Evolutionary conservation across 2,797 vertebrate species (phyloP), one percentile per base, ranked within the genome.

Genomic region (Enteromius anoplus): DNA sequence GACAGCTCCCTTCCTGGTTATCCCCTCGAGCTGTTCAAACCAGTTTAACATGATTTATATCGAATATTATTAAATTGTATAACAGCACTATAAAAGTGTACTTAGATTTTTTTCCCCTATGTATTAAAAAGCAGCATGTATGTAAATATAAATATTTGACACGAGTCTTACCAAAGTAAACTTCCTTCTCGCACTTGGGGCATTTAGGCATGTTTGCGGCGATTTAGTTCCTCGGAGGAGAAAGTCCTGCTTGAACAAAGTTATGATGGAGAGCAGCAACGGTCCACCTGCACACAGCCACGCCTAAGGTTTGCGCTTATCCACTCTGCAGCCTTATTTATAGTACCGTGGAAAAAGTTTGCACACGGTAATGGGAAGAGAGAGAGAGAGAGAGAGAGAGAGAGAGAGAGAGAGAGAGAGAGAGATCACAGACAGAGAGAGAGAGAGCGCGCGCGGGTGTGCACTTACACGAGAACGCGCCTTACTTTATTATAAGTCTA

Each of bases 121-220:
- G 42, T 9, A 23, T 8, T 58, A 37, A 19, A 19, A 40, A 49
- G 15, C 60, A 53, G 40, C 8, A 51, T 37, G 37, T 34, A 75
- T 62, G 12, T 17, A 49, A 62, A 65, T 17, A 32, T 32, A 9
- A 55, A 26, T 40, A 60, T 68, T 29, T 55, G 1, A 85, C 76
- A 11, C 73, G 21, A 47, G 7, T 8, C 97, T 97, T 95, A 98
- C 97, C 98, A 88, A 98, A 99, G 91, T 98, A 99, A 87, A 98
- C 97, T 87, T 97, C 97, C 92, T 97, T 98, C 21, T 88, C 11
- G 92, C 98, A 99, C 71, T 94, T 97, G 0, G 98, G 98, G 26
- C 97, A 99, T 96, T 99, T 99, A 17, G 97, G 97, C 98, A 99
- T 99, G 72, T 82, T 92, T 73, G 88, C 85, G 69, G 81, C 49